These are phyloP conservation scores for Seriola rivoliana DNA, from an alignment of 2,113 vertebrate species.

Conservation along the genomic window DNA sequence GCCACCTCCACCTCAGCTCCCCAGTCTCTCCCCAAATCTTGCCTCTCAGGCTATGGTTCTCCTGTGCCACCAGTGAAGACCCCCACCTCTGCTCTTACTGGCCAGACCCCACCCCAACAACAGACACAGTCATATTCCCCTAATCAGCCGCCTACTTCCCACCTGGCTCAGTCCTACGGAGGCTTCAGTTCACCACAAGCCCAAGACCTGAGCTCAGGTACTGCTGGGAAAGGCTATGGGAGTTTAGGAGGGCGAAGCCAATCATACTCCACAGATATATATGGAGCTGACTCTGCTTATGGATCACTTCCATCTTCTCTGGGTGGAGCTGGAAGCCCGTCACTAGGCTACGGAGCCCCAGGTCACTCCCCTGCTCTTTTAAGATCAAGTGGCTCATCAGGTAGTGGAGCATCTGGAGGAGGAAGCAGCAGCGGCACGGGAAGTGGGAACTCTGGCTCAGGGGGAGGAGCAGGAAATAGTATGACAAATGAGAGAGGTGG, in stretches of 20 bases:
- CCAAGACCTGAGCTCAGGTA: conserved; percentile 88
- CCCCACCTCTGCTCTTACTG: conserved; percentile 88
- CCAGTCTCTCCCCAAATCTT: conserved; percentile 82
- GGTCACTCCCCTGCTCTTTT: conserved; percentile 94
- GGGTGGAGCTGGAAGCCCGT: conserved; percentile 90
- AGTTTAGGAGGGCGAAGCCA: conserved; percentile 82
- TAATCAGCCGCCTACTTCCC: conserved; percentile 85
- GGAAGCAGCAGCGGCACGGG: conserved; percentile 79
- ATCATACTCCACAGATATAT: conserved; percentile 89
- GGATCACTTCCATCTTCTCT: conserved; percentile 85
- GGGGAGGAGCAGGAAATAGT: conserved; percentile 77
- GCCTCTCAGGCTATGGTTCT: conserved; percentile 86
- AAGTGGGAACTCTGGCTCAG: conserved; percentile 78
- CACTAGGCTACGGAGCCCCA: conserved; percentile 89
- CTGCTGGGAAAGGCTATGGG: conserved; percentile 81
- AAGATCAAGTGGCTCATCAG: conserved; percentile 85
- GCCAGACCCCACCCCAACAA: conserved; percentile 88
- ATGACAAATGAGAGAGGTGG: conserved; percentile 80
- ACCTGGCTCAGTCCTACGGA: conserved; percentile 85
- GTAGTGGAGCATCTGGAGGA: conserved; percentile 80
- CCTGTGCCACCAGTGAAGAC: conserved; percentile 87
- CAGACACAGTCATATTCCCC: conserved; percentile 88
- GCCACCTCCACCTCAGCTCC: conserved; percentile 73
- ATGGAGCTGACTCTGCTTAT: conserved; percentile 85
- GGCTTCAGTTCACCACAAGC: conserved; percentile 89